Evolutionary conservation across 2,797 vertebrate species (phyloP), one percentile per base, ranked within the genome.

Genomic region (Adrianichthys oophorus): DNA sequence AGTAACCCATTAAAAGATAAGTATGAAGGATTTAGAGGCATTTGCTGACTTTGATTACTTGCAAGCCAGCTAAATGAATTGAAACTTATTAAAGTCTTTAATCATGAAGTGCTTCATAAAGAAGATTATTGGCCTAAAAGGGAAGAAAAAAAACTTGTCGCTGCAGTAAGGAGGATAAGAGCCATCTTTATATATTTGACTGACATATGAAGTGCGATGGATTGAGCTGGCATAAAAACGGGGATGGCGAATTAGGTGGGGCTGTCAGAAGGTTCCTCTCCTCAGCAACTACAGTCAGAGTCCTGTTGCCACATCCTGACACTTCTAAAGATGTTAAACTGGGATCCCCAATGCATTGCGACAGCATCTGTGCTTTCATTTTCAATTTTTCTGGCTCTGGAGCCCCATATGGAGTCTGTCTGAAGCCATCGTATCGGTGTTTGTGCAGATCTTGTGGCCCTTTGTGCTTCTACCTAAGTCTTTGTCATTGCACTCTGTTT

Each of bases 361-460:
- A 81, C 84, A 87, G 84, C 91, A 91, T 89, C 84, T 91, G 89
- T 85, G 80, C 83, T 84, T 87, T 91, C 80, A 77, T 89, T 91
- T 90, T 80, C 79, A 79, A 89, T 89, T 87, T 86, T 54, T 56
- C 72, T 41, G 10, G 60, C 61, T 72, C 57, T 69, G 77, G 72
- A 78, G 59, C 62, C 84, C 84, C 89, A 90, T 89, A 89, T 80
- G 85, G 85, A 85, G 79, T 72, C 81, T 85, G 84, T 90, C 82
- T 72, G 59, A 88, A 87, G 78, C 66, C 62, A 85, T 87, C 85
- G 81, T 82, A 72, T 81, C 78, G 79, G 56, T 73, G 51, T 58
- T 59, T 66, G 76, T 76, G 85, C 56, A 80, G 62, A 76, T 79
- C 74, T 74, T 71, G 69, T 48, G 70, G 70, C 59, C 62, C 65